phyloP scores from a whole-genome alignment of 2,113 vertebrate genomes.

The Bos indicus region DNA sequence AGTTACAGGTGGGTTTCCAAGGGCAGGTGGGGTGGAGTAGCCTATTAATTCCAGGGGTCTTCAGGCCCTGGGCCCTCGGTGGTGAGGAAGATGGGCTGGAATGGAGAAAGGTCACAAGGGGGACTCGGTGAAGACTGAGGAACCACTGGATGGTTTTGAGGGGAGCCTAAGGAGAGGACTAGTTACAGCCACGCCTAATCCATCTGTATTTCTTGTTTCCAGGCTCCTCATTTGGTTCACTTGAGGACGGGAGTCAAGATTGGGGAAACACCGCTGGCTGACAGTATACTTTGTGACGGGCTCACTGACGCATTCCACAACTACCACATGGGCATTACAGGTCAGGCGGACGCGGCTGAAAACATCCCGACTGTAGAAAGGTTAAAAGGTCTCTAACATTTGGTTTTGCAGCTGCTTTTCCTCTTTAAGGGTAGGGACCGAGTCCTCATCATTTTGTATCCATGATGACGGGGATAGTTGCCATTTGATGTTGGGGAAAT shows the following conservation, averaged over 20 bases:
- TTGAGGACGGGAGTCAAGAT: slow-evolving; percentile 92
- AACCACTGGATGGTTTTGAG: background rate
- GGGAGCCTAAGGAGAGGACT: background rate
- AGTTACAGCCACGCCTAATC: fast-evolving
- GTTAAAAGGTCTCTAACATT: no score
- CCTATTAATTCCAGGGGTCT: background rate
- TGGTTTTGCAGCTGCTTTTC: background rate
- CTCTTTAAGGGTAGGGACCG: background rate
- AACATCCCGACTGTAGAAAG: fast-evolving
- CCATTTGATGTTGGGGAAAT: background rate
- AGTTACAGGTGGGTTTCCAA: background rate
- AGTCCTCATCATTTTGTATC: background rate
- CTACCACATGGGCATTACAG: slow-evolving; percentile 97
- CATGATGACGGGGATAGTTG: background rate
- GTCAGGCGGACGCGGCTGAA: slow-evolving; percentile 69
- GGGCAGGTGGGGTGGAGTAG: background rate
- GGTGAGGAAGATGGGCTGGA: background rate
- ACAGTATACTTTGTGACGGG: slow-evolving; percentile 90
- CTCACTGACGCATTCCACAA: slow-evolving; percentile 93
- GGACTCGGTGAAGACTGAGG: background rate
- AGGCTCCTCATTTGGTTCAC: slow-evolving; percentile 92
- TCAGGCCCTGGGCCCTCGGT: background rate
- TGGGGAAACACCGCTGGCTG: slow-evolving; percentile 88
- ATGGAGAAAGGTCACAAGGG: background rate
- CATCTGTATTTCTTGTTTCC: background rate